Evolutionary conservation across 2,888 invertebrate genomes (phyloP).

Genomic region (Lutraria lutraria): DNA sequence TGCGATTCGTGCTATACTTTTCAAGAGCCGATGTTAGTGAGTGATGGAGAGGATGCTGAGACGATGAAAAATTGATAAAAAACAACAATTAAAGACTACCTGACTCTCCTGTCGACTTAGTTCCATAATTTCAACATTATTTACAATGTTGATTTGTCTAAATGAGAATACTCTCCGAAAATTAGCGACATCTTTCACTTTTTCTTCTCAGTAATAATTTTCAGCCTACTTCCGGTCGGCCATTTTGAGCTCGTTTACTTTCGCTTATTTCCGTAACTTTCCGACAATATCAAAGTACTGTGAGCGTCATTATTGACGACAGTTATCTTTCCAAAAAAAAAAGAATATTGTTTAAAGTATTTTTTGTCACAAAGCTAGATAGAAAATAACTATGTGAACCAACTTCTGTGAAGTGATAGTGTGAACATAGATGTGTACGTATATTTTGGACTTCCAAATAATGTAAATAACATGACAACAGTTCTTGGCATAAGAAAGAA

Average conservation of each 20-base stretch:
- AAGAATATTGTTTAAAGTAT: too few species aligned
- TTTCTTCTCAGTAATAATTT: slow-evolving; percentile 51
- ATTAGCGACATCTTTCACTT: slow-evolving; percentile 47
- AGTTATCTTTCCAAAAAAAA: too few species aligned
- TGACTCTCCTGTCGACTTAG: slow-evolving; percentile 78
- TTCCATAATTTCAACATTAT: slow-evolving; percentile 77
- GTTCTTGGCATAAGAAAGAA: too few species aligned
- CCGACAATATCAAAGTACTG: slow-evolving; percentile 21
- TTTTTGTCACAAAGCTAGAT: too few species aligned
- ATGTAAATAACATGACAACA: too few species aligned
- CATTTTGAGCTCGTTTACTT: slow-evolving; percentile 60
- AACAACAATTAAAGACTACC: slow-evolving; percentile 58
- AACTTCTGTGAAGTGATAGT: too few species aligned
- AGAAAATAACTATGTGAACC: too few species aligned
- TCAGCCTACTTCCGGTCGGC: slow-evolving; percentile 79
- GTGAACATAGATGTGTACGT: too few species aligned
- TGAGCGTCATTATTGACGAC: too few species aligned
- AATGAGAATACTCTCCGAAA: slow-evolving; percentile 29
- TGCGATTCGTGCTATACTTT: background rate
- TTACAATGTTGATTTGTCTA: slow-evolving; percentile 45
- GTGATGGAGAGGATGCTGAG: slow-evolving; percentile 1
- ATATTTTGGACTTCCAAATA: too few species aligned
- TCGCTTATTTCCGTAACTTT: slow-evolving; percentile 42
- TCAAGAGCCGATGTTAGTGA: background rate
- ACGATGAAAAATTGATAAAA: background rate